Evolutionary conservation across 2,113 vertebrate genomes (phyloP).

Genomic region (Manacus vitellinus): DNA sequence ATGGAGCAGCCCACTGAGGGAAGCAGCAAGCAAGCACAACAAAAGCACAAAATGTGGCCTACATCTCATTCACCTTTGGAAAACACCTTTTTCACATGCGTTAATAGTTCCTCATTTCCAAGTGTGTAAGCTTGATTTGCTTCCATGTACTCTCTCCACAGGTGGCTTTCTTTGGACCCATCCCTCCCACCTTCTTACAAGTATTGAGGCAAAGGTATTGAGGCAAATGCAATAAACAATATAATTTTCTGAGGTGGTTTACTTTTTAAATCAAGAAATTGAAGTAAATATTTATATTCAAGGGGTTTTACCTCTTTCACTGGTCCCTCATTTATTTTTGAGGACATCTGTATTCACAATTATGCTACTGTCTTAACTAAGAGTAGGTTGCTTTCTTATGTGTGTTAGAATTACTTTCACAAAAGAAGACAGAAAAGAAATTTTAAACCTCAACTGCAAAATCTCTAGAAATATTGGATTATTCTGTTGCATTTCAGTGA

Average conservation of each 20-base stretch:
- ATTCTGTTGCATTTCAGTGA: not conserved
- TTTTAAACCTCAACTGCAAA: not conserved
- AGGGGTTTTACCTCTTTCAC: not conserved
- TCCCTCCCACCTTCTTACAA: not conserved
- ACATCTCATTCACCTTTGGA: not conserved
- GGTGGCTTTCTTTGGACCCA: not conserved
- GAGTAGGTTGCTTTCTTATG: not conserved
- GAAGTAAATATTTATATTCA: not conserved
- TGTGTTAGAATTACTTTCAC: not conserved
- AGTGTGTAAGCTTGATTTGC: not conserved
- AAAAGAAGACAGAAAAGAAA: not conserved
- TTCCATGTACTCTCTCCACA: not conserved
- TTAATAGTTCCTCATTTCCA: not conserved
- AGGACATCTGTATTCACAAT: not conserved
- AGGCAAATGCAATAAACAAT: not conserved
- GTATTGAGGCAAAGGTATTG: not conserved
- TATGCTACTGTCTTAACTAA: not conserved
- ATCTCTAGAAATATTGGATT: not conserved
- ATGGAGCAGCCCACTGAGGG: not conserved
- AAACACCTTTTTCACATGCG: not conserved
- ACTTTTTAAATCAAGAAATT: not conserved
- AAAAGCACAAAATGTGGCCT: rapidly evolving
- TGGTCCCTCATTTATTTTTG: not conserved
- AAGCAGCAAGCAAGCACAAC: not conserved
- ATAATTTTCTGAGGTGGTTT: not conserved